phyloP scores from a whole-genome alignment of 2,113 vertebrate species.

The Leptobrachium leishanense region DNA sequence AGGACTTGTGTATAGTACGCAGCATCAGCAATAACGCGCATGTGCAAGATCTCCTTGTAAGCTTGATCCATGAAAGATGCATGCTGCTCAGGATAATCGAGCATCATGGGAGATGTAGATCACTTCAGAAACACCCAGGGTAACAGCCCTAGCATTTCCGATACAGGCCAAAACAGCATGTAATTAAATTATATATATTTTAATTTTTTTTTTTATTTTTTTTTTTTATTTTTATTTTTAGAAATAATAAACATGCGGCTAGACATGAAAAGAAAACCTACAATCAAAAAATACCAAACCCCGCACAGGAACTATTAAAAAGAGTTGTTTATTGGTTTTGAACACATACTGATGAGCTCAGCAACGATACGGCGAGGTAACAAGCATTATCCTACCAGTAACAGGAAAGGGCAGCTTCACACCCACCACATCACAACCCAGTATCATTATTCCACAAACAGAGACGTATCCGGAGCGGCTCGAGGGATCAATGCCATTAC shows the following conservation, averaged over 20 bases:
- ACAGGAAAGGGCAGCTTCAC: slow-evolving; percentile 22
- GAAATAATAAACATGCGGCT: neutral
- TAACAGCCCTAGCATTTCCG: too few species aligned
- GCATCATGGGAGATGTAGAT: too few species aligned
- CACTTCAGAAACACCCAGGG: too few species aligned
- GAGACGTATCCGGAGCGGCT: neutral
- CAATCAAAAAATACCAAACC: neutral
- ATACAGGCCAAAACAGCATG: neutral
- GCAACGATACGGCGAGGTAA: neutral
- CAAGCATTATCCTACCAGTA: slow-evolving; percentile 4
- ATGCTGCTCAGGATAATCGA: too few species aligned
- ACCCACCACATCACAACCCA: slow-evolving; percentile 10
- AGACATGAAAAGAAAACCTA: neutral
- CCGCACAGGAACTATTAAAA: slow-evolving; percentile 15
- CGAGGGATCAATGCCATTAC: neutral
- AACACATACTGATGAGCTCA: slow-evolving; percentile 1
- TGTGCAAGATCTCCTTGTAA: too few species aligned
- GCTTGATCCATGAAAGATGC: too few species aligned
- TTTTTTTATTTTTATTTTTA: too few species aligned
- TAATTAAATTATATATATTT: too few species aligned
- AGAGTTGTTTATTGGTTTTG: slow-evolving; percentile 9
- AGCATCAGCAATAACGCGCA: too few species aligned
- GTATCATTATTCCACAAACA: slow-evolving; percentile 3
- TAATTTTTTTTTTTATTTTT: too few species aligned
- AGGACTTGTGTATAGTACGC: too few species aligned